Conservation (phyloP, 2,888 invertebrate genomes). For the Epinotia brunnichana region DNA sequence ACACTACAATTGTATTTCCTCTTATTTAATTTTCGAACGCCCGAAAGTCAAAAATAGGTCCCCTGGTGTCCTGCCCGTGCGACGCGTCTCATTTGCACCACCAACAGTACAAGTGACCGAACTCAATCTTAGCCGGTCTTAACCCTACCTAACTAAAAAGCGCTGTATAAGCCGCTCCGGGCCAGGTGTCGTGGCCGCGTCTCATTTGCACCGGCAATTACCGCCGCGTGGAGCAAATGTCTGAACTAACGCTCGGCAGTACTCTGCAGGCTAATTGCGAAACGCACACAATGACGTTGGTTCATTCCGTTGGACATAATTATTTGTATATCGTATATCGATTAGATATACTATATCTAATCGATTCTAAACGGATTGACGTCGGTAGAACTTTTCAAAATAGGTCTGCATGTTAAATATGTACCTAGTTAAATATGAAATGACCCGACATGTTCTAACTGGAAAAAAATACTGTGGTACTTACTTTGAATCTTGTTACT, state of each 20-base stretch:
- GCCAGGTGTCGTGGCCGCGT: constrained; percentile 33
- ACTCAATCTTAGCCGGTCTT: too few relatives aligned
- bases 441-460: too few relatives aligned
- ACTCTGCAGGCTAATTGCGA: constrained; percentile 1
- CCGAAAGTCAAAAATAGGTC: too few relatives aligned
- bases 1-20: too few relatives aligned
- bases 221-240: constrained; percentile 28
- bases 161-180: constrained; percentile 12
- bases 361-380: background rate
- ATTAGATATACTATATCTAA: too few relatives aligned
- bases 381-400: too few relatives aligned
- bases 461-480: too few relatives aligned
- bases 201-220: constrained; percentile 40
- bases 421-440: too few relatives aligned
- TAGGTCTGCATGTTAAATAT: too few relatives aligned
- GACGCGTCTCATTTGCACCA: constrained; percentile 27
- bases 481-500: too few relatives aligned
- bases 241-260: constrained; percentile 23
- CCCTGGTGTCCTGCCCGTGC: constrained; percentile 27
- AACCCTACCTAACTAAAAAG: background rate
- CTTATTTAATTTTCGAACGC: too few relatives aligned
- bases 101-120: background rate
- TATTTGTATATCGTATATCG: too few relatives aligned
- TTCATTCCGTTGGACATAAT: background rate
- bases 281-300: background rate